Evolutionary conservation across 2,113 vertebrate genomes (phyloP), one percentile per base, ranked within the genome.

Genomic region (Ictidomys tridecemlineatus): DNA sequence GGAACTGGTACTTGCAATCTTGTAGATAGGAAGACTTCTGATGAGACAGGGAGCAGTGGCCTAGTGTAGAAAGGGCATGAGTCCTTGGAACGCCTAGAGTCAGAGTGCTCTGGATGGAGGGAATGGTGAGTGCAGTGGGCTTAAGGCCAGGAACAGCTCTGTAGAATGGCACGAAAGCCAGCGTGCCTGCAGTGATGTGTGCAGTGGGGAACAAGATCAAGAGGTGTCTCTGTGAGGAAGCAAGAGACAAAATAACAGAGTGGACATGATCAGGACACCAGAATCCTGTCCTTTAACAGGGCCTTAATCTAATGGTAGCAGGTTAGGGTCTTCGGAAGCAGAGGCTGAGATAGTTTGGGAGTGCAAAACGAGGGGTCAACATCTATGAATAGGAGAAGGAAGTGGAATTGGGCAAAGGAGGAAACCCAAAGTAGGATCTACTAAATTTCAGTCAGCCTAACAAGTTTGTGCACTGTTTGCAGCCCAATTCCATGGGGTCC

Each of bases 101-200:
- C 42, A 77, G 61, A 91, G 8, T 5, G 39, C 8, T 37, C 22
- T 11, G 12, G 58, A 30, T 3, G 12, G 42, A 80, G 58, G 24
- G 18, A 18, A 30, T 2, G 8, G 6, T 9, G 37, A 17, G 5
- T 1, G 45, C 45, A 65, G 2, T 32, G 56, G 8, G 37, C 45
- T 22, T 13, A 0, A 1, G 45, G 17, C 34, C 32, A 32, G 48
- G 1, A 69, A 17, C 9, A 10, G 5, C 1, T 18, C 18, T 4
- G 9, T 5, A 70, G 78, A 26, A 39, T 12, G 12, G 13, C 18
- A 34, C 32, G 26, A 48, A 61, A 39, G 56, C 18, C 65, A 0
- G 5, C 8, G 20, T 65, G 42, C 4, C 1, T 78, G 51, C n/a
- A 69, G 42, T 20, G 63, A n/a, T 48, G 8, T 11, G 26, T 73